Evolutionary conservation across 2,797 vertebrate species (phyloP).

Genomic region (Harpagifer antarcticus): DNA sequence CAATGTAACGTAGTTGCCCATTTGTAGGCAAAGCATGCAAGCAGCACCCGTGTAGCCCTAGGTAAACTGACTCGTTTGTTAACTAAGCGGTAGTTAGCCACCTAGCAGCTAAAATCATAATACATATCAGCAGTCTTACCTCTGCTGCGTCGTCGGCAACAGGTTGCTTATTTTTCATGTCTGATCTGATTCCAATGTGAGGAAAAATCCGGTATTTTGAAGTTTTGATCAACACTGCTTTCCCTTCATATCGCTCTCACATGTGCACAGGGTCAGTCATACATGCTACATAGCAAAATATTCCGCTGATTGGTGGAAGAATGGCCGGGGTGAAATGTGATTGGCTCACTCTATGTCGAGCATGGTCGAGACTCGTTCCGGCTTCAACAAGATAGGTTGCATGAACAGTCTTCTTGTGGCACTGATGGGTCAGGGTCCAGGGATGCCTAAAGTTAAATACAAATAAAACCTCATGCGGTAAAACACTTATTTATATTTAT

Average conservation of each 20-base stretch:
- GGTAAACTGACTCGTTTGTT: neutral
- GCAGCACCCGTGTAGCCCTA: neutral
- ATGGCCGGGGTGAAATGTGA: neutral
- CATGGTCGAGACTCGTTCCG: accelerated
- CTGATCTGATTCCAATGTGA: neutral
- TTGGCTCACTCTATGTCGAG: conserved; percentile 38
- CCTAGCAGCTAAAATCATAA: neutral
- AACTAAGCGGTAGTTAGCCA: neutral
- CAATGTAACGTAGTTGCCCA: neutral
- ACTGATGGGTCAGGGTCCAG: neutral
- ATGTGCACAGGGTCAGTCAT: conserved; percentile 69
- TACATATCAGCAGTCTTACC: conserved; percentile 42
- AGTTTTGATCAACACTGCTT: neutral
- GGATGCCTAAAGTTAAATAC: too few species aligned
- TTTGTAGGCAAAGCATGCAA: neutral
- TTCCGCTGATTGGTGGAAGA: conserved; percentile 51
- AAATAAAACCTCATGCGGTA: neutral
- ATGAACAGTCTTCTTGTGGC: conserved; percentile 7
- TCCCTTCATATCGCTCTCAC: conserved; percentile 46
- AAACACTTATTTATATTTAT: neutral
- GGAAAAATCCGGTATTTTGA: neutral
- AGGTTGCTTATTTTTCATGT: conserved; percentile 67
- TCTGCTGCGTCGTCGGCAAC: conserved; percentile 21
- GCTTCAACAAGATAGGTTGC: conserved; percentile 68
- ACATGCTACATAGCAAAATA: conserved; percentile 23